Percentiles rank a stretch among this genome's conserved stretches.
phyloP scores from a whole-genome alignment of 2,888 invertebrate genomes.

The Cactoblastis cactorum region DNA sequence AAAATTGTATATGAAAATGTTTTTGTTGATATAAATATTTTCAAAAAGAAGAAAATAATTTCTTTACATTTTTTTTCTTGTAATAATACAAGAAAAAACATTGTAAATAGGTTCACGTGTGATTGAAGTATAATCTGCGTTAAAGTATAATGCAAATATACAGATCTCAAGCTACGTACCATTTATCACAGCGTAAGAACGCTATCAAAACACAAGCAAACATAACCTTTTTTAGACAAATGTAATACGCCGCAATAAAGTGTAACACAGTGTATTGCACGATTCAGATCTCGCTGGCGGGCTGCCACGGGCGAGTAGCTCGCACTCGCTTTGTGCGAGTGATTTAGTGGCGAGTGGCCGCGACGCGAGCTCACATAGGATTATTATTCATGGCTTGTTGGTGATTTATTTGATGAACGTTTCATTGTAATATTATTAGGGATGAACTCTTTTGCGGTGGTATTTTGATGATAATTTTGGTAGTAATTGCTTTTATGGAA shows the following conservation, averaged over 20 bases:
- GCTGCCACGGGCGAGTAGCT: slow-evolving; percentile 1
- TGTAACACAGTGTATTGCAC: slow-evolving; percentile 5
- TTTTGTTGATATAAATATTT: too few species aligned
- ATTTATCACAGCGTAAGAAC: too few species aligned
- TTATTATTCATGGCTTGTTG: slow-evolving; percentile 17
- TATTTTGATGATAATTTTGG: too few species aligned
- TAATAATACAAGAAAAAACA: too few species aligned
- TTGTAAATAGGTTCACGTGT: too few species aligned
- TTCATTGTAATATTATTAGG: slow-evolving; percentile 20
- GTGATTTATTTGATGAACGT: slow-evolving; percentile 30
- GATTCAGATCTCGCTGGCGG: not conserved
- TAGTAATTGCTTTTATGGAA: too few species aligned
- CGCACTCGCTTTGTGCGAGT: not conserved
- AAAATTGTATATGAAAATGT: too few species aligned
- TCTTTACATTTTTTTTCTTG: too few species aligned
- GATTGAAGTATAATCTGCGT: too few species aligned
- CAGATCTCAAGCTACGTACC: too few species aligned
- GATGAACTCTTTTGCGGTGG: slow-evolving; percentile 6
- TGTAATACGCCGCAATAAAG: not conserved
- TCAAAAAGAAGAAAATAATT: too few species aligned
- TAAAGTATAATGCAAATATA: too few species aligned
- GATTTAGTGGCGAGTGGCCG: slow-evolving; percentile 12
- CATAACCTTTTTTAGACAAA: not conserved
- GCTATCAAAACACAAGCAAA: not conserved
- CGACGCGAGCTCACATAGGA: slow-evolving; percentile 2